Evolutionary conservation across 2,888 invertebrate genomes (phyloP).

Genomic region (Physocephala rufipes): DNA sequence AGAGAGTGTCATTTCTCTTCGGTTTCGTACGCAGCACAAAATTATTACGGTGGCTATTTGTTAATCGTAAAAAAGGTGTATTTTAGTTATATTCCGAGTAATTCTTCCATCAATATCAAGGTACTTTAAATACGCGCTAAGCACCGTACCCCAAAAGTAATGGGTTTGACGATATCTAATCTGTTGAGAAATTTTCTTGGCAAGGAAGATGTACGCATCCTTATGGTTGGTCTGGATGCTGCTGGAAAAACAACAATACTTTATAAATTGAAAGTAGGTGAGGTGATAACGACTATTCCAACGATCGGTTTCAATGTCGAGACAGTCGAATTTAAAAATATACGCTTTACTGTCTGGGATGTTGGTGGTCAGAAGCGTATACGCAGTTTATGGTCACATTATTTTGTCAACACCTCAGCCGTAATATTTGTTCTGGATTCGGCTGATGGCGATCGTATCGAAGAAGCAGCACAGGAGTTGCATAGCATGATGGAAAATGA

Average conservation of each 20-base stretch:
- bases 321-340: conserved; percentile 56
- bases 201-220: conserved; percentile 52
- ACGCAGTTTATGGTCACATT: conserved; percentile 56
- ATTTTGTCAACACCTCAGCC: conserved; percentile 53
- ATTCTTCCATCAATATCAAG: too few species aligned
- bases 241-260: conserved; percentile 60
- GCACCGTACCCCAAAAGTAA: too few species aligned
- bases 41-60: too few species aligned
- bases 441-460: conserved; percentile 50
- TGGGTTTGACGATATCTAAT: conserved; percentile 53
- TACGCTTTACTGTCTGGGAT: conserved; percentile 58
- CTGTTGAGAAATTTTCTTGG: conserved; percentile 50
- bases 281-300: conserved; percentile 53
- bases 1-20: too few species aligned
- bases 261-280: conserved; percentile 56
- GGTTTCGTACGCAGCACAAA: too few species aligned
- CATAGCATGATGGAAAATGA: conserved; percentile 49
- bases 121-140: too few species aligned
- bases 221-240: conserved; percentile 58
- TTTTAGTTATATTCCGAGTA: too few species aligned
- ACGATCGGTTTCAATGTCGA: conserved; percentile 61
- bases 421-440: conserved; percentile 58
- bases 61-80: too few species aligned
- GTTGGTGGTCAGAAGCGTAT: conserved; percentile 57
- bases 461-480: conserved; percentile 51